Base-by-base conservation (phyloP, 1,140 invertebrate genomes). In the Reticulitermes speratus region DNA sequence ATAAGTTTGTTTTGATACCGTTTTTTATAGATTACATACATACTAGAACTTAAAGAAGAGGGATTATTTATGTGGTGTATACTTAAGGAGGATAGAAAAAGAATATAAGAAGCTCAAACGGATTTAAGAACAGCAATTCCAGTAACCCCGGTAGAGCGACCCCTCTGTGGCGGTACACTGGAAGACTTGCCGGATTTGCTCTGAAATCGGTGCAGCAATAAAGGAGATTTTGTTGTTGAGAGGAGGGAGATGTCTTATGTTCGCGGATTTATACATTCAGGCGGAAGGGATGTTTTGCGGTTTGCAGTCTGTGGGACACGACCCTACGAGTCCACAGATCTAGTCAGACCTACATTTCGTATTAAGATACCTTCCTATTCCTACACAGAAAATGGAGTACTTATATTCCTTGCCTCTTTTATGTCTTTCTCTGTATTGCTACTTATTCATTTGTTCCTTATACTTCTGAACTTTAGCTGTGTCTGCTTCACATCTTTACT, bases 151-250 rank as follows among this genome's bases (percentile, higher is more conserved):
- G 3, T 19, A 19, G n/a, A 75, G 65, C 25, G 65, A 75, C n/a
- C 65, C 65, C 65, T 75, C 59, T 65, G 38, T 19, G 44, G 44
- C 9, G 3, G n/a, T 75, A 30, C 65, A 75, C 65, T 75, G 25
- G 3, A 30, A 75, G 65, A n/a, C 65, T 25, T 21, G 45, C 48
- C 48, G 84, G 87, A 90, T 90, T 90, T 90, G 89, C 89, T 87
- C 85, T 86, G 89, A 90, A 86, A 87, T 90, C 89, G 88, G 88
- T 88, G 89, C 86, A 85, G 90, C 89, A 90, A 90, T 90, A 90
- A 90, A 90, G 89, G 89, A 90, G 90, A 90, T 90, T 90, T 90
- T 90, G 89, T 90, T 90, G 90, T 90, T 89, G 90, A 90, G 89
- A 30, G 65, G 65, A 30, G 65, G n/a, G 25, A 75, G 65, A 30